These are phyloP conservation scores for Bubo bubo DNA, from an alignment of 2,113 vertebrate species.

Conservation along the genomic window DNA sequence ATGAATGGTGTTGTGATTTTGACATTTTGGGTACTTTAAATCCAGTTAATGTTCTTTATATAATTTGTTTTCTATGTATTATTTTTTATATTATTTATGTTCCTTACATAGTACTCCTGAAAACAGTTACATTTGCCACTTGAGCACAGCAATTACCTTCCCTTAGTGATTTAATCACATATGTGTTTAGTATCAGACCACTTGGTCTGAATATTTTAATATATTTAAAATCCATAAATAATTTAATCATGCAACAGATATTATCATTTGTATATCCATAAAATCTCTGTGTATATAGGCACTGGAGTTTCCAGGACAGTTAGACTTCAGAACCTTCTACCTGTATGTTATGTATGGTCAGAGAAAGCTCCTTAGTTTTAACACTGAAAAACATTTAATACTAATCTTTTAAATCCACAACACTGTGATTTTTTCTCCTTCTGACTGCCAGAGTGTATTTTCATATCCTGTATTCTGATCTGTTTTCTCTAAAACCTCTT, in stretches of 20 bases:
- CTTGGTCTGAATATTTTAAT: not conserved
- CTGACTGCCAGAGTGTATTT: not conserved
- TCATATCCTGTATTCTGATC: not conserved
- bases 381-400: not conserved
- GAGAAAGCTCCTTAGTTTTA: not conserved
- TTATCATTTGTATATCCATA: not conserved
- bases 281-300: not conserved
- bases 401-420: not conserved
- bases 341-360: not conserved
- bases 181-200: not conserved
- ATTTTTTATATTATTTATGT: not conserved
- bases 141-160: not conserved
- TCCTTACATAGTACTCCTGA: not conserved
- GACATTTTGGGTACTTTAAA: not conserved
- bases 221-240: not conserved
- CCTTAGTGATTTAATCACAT: not conserved
- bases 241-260: not conserved
- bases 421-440: not conserved
- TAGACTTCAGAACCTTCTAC: not conserved
- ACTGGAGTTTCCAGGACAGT: not conserved
- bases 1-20: not conserved
- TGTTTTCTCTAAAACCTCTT: not conserved
- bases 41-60: not conserved
- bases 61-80: not conserved
- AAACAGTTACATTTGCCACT: not conserved